A percentile compares a stretch with the other conserved stretches of the same genome.
Evolutionary conservation across 2,888 invertebrate genomes (phyloP).

Genomic region (Osmoderma eremita): DNA sequence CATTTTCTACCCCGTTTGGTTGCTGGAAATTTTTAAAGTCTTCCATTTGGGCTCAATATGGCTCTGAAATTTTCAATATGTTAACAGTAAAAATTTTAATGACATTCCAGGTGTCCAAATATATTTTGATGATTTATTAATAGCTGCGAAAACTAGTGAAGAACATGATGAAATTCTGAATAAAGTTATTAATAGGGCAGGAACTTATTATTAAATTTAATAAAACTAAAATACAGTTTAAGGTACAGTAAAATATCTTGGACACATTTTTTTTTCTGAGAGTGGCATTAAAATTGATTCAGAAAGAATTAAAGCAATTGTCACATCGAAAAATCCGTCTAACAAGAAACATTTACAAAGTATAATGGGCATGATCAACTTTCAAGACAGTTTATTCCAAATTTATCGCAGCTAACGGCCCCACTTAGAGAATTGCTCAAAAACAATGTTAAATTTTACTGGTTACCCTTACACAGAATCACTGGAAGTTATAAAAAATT

Average conservation of each 20-base stretch:
- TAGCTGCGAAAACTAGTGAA: not conserved
- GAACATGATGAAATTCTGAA: conserved; percentile 30
- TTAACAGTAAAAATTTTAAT: conserved; percentile 1
- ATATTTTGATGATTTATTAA: conserved; percentile 25
- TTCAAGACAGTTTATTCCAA: not conserved
- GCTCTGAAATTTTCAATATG: conserved; percentile 3
- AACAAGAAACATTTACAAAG: not conserved
- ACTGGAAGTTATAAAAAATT: not conserved
- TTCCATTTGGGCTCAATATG: conserved; percentile 42
- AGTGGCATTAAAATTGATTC: conserved; percentile 11
- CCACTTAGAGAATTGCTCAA: not conserved
- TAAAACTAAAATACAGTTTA: conserved; percentile 1
- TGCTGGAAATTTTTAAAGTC: conserved; percentile 35
- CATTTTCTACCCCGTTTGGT: conserved; percentile 40
- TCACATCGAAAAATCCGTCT: not conserved
- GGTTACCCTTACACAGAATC: not conserved
- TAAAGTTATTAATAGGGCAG: not conserved
- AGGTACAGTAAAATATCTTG: conserved; percentile 25
- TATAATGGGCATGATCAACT: not conserved
- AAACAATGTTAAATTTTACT: not conserved
- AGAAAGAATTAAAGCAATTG: conserved; percentile 1
- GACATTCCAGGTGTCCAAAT: conserved; percentile 2
- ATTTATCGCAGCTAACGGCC: not conserved
- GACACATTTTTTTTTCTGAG: not conserved
- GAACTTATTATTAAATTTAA: not conserved